phyloP scores from a whole-genome alignment of 2,888 invertebrate species.

The Aporophyla nigra region DNA sequence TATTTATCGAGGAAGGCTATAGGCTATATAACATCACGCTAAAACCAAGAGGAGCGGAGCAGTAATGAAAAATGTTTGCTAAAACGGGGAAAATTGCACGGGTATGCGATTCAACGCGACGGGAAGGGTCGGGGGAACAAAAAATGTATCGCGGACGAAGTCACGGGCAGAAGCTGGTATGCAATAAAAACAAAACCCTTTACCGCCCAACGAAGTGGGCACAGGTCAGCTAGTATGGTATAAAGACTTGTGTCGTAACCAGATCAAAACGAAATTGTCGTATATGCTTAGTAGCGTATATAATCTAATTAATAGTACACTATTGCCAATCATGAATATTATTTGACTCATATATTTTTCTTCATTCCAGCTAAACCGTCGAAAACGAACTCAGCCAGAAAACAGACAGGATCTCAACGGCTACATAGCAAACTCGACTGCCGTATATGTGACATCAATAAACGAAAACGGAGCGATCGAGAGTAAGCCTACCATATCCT shows the following conservation, averaged over 20 bases:
- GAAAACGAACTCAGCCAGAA: slow-evolving; percentile 89
- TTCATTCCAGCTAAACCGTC: slow-evolving; percentile 92
- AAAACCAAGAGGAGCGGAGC: no score
- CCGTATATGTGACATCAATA: slow-evolving; percentile 96
- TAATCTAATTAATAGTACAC: neutral
- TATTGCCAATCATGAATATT: neutral
- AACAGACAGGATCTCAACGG: slow-evolving; percentile 93
- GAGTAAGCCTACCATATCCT: slow-evolving; percentile 87
- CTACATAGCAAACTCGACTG: slow-evolving; percentile 95
- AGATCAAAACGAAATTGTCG: slow-evolving; percentile 34
- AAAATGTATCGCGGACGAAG: no score
- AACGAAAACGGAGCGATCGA: slow-evolving; percentile 89
- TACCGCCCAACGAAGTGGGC: no score
- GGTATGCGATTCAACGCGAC: no score
- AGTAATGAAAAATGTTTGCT: no score
- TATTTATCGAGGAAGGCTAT: no score
- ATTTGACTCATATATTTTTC: neutral
- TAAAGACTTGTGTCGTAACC: slow-evolving; percentile 19
- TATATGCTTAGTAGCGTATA: neutral
- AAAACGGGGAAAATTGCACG: no score
- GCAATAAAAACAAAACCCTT: no score
- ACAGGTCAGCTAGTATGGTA: no score
- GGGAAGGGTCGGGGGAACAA: no score
- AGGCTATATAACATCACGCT: no score
- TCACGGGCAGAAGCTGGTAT: no score